Percentiles rank a stretch among this genome's conserved stretches.
Evolutionary conservation across 2,797 vertebrate species (phyloP).

Genomic region (Otolemur crassicaudatus): DNA sequence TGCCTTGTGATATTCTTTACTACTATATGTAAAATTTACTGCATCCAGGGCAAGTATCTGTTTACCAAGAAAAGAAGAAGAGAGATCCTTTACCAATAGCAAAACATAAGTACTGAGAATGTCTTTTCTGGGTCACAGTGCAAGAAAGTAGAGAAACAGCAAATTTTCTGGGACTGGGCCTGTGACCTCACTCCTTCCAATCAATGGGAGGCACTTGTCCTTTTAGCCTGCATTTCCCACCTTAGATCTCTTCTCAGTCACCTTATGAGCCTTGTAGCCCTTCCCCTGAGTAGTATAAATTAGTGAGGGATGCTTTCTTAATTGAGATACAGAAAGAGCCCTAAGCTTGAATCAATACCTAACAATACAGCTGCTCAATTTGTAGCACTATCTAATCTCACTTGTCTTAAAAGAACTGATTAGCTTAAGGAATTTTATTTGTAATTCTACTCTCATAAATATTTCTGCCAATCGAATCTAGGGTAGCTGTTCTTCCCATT

Average conservation of each 20-base stretch:
- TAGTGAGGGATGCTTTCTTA: slow-evolving; percentile 64
- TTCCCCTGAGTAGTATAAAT: slow-evolving; percentile 47
- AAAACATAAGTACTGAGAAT: slow-evolving; percentile 63
- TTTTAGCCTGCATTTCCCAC: neutral
- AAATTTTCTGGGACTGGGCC: slow-evolving; percentile 28
- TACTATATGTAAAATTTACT: slow-evolving; percentile 53
- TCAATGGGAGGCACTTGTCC: neutral
- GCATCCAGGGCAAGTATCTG: slow-evolving; percentile 54
- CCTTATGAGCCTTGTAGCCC: neutral
- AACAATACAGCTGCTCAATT: slow-evolving; percentile 63
- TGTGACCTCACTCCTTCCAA: slow-evolving; percentile 40
- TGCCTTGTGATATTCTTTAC: neutral
- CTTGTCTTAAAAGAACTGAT: slow-evolving; percentile 56
- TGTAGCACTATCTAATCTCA: slow-evolving; percentile 70
- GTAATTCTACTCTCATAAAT: slow-evolving; percentile 28
- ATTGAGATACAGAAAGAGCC: slow-evolving; percentile 67
- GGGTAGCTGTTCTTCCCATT: slow-evolving; percentile 39
- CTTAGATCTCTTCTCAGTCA: neutral
- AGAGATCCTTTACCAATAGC: slow-evolving; percentile 51
- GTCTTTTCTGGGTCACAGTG: slow-evolving; percentile 71
- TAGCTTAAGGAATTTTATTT: slow-evolving; percentile 66
- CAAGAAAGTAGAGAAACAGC: slow-evolving; percentile 65
- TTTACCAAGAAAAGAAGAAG: slow-evolving; percentile 74
- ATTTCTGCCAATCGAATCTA: slow-evolving; percentile 40
- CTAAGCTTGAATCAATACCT: slow-evolving; percentile 68